Base-by-base conservation (phyloP, 1,140 invertebrate species). In the Piezodorus guildinii region DNA sequence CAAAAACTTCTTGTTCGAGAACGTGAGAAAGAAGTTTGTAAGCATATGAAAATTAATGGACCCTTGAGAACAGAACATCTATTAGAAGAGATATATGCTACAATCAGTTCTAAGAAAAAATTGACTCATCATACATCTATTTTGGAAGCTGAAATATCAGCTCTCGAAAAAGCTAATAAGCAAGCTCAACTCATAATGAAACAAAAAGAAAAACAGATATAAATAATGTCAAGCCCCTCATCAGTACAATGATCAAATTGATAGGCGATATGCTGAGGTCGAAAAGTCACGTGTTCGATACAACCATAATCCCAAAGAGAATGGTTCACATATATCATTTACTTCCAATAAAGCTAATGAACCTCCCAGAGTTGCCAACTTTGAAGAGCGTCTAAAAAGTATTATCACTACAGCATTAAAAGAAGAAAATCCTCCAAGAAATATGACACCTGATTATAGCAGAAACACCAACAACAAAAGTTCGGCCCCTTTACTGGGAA, bases 341-440 rank as follows among this genome's bases (percentile, higher is more conserved):
- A 51, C 58, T 21, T 8, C 65, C 25, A 68, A 70, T 69, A 69
- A 75, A 67, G 79, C 80, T 64, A 84, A 87, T 69, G 87, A 91
- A 72, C 85, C 89, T n/a, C 88, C 87, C 0, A 83, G 87, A 70
- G 86, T 91, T 23, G 85, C 85, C 19, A 90, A 93, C 74, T 94
- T 91, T 72, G 90, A 94, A 72, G 90, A 94, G 73, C 79, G 90
- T n/a, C 77, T 95, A 4, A 93, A 94, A 74, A 90, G 87, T 73
- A 93, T 95, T 60, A 94, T 95, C 61, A 93, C 90, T 4, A 90
- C 86, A 43, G 89, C 90, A 21, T 74, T 95, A 4, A 93, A 94
- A 73, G 90, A 93, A 72, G 88, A 92, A 73, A 81, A 85, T 64
- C 79, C 80, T 64, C 79, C 79, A 65, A 75, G 81, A 34, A 56